Conservation (phyloP, 2,113 vertebrate species). For the Euleptes europaea region DNA sequence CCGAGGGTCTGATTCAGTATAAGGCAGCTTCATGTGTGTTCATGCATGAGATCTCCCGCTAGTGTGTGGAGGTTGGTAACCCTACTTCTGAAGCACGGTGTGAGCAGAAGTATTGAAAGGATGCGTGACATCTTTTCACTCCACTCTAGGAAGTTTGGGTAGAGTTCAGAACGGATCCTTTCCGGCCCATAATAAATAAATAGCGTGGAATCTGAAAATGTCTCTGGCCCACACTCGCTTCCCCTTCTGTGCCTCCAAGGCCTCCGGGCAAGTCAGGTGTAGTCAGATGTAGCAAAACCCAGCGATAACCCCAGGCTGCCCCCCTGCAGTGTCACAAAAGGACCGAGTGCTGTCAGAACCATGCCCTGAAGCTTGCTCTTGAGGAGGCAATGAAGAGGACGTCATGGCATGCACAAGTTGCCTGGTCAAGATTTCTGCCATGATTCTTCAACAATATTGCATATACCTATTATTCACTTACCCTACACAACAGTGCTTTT, state of each 20-base stretch:
- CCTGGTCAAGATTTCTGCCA: background rate
- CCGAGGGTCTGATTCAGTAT: no score
- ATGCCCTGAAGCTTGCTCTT: no score
- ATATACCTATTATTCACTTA: no score
- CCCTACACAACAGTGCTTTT: background rate
- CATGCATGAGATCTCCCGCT: no score
- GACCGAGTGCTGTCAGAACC: background rate
- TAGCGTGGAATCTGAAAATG: background rate
- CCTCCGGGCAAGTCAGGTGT: background rate
- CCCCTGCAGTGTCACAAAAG: background rate
- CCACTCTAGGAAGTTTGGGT: background rate
- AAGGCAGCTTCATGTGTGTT: no score
- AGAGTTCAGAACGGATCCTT: background rate
- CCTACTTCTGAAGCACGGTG: no score
- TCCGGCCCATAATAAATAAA: background rate
- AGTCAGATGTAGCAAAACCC: background rate
- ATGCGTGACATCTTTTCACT: no score
- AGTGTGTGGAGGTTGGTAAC: no score
- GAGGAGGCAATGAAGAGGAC: no score
- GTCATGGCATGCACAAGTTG: no score
- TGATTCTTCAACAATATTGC: no score
- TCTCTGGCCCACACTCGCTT: background rate
- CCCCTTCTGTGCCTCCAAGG: background rate
- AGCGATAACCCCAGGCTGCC: background rate
- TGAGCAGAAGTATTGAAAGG: no score